Conservation (phyloP, 2,797 vertebrate species). For the Gambusia yucatana region DNA sequence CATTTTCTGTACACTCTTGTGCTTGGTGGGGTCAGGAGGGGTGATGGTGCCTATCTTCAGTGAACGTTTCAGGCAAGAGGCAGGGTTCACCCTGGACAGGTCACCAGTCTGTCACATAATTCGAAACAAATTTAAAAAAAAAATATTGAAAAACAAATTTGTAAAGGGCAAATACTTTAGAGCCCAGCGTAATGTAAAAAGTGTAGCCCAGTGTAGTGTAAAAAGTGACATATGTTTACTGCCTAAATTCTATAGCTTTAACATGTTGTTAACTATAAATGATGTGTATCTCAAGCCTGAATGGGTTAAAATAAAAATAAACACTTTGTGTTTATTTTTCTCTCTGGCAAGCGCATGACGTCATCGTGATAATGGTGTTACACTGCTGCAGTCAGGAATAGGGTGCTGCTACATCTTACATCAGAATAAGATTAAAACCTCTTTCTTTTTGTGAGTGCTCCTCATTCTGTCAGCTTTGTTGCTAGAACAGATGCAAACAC, state of each 20-base stretch:
- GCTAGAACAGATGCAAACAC: slow-evolving; percentile 38
- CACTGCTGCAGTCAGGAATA: slow-evolving; percentile 33
- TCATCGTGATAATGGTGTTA: slow-evolving; percentile 28
- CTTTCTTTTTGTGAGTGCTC: slow-evolving; percentile 55
- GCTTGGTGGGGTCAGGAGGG: too few species aligned
- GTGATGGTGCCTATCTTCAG: too few species aligned
- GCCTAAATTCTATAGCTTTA: background rate
- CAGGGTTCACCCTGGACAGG: too few species aligned
- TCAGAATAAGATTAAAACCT: slow-evolving; percentile 51
- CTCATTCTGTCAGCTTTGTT: slow-evolving; percentile 33
- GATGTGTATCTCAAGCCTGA: background rate
- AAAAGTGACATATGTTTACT: background rate
- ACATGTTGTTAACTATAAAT: background rate
- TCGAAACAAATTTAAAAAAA: background rate
- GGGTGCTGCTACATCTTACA: slow-evolving; percentile 33
- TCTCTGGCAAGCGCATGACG: slow-evolving; percentile 36
- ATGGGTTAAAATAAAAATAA: too few species aligned
- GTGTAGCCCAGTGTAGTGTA: background rate
- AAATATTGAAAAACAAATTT: background rate
- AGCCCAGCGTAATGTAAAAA: background rate
- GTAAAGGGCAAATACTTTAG: background rate
- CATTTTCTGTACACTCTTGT: too few species aligned
- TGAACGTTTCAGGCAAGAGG: too few species aligned
- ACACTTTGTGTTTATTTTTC: background rate
- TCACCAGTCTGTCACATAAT: background rate